These are phyloP conservation scores for Tachina grossa DNA, from an alignment of 2,888 invertebrate genomes.

Conservation along the genomic window DNA sequence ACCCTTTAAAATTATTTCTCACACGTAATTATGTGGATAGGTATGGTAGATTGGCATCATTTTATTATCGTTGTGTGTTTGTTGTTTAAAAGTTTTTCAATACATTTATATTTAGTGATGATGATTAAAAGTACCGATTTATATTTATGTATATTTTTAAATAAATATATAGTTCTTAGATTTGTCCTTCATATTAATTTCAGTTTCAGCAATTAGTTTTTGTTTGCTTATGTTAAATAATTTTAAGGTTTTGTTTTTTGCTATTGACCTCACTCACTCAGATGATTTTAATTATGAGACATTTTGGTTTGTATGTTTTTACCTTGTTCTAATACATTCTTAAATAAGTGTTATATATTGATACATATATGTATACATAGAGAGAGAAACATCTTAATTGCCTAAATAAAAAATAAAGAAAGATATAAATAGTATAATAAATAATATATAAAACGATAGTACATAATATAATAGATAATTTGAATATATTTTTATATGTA, in stretches of 20 bases:
- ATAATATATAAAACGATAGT: slow-evolving; percentile 51
- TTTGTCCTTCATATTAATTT: slow-evolving; percentile 61
- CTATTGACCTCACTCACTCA: slow-evolving; percentile 59
- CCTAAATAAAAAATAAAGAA: slow-evolving; percentile 75
- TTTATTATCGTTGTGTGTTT: slow-evolving; percentile 42
- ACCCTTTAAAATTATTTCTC: slow-evolving; percentile 4
- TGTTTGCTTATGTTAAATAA: slow-evolving; percentile 44
- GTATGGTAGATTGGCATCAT: slow-evolving; percentile 56
- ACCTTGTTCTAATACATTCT: slow-evolving; percentile 69
- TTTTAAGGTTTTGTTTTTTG: slow-evolving; percentile 41
- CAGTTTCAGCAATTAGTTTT: slow-evolving; percentile 53
- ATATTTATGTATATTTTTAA: slow-evolving; percentile 24
- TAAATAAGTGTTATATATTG: slow-evolving; percentile 72
- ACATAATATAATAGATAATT: slow-evolving; percentile 48
- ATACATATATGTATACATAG: slow-evolving; percentile 69
- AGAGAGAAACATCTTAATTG: slow-evolving; percentile 74
- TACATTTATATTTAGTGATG: slow-evolving; percentile 39
- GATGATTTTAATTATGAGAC: slow-evolving; percentile 65
- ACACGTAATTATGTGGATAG: slow-evolving; percentile 23
- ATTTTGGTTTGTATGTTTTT: slow-evolving; percentile 43
- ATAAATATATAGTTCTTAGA: slow-evolving; percentile 56
- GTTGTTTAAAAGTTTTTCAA: slow-evolving; percentile 37
- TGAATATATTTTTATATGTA: slow-evolving; percentile 26
- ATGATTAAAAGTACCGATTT: slow-evolving; percentile 51
- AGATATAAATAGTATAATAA: slow-evolving; percentile 72